phyloP scores from a whole-genome alignment of 2,113 vertebrate species.

The Alces alces region DNA sequence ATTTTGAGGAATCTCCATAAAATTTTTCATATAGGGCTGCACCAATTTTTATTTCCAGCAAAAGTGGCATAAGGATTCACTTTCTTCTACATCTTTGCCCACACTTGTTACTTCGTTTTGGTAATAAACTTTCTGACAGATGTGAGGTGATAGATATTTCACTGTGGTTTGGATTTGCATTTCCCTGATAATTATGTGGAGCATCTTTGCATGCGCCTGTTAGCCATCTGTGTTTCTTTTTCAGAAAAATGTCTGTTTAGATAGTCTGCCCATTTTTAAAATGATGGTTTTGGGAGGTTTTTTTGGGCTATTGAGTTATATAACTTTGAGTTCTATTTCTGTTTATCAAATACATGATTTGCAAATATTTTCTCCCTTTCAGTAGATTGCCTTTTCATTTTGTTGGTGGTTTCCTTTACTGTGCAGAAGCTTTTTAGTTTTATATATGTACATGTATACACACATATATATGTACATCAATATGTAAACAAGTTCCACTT shows the following conservation, averaged over 20 bases:
- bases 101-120: background rate
- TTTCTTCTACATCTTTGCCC: background rate
- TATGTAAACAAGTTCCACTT: background rate
- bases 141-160: background rate
- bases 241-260: background rate
- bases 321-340: background rate
- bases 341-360: background rate
- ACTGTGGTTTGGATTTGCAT: background rate
- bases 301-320: background rate
- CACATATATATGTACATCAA: background rate
- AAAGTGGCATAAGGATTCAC: background rate
- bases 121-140: background rate
- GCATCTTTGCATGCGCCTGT: background rate
- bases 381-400: background rate
- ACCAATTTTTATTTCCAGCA: background rate
- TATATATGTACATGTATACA: background rate
- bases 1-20: background rate
- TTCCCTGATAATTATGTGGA: background rate
- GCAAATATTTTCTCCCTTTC: background rate
- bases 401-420: background rate
- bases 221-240: background rate
- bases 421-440: background rate
- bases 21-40: background rate
- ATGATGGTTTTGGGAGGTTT: background rate
- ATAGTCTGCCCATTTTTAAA: background rate